Evolutionary conservation across 1,140 invertebrate genomes (phyloP).

Genomic region (Aphidius ervi): DNA sequence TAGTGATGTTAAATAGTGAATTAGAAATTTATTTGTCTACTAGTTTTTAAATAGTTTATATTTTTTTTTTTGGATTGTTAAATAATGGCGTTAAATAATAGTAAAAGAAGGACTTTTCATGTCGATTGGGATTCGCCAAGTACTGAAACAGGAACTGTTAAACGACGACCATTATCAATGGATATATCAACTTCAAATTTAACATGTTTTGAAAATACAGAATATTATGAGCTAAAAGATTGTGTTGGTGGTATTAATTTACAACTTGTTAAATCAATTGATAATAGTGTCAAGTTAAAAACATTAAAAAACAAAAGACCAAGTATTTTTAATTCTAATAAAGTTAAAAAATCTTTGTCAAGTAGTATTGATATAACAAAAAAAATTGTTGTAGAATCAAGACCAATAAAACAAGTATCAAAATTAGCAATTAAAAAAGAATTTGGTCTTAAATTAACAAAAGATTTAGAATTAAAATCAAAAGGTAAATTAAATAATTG

Average conservation of each 20-base stretch:
- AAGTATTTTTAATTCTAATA: background rate
- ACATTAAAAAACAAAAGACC: background rate
- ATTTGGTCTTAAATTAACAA: constrained; percentile 34
- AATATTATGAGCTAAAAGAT: constrained; percentile 33
- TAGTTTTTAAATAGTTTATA: too few relatives aligned
- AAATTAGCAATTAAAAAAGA: constrained; percentile 25
- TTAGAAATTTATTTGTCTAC: too few relatives aligned
- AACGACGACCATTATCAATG: constrained; percentile 56
- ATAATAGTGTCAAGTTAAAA: background rate
- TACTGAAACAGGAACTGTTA: constrained; percentile 63
- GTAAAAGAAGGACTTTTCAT: constrained; percentile 39
- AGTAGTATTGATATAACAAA: constrained; percentile 1
- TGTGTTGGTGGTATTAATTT: constrained; percentile 27
- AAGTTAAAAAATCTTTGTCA: background rate
- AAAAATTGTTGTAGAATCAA: background rate
- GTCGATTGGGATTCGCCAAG: constrained; percentile 68
- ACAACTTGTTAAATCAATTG: constrained; percentile 24
- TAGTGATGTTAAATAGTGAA: constrained; percentile 27
- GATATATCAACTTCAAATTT: constrained; percentile 18
- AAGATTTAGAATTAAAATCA: constrained; percentile 29
- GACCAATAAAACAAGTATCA: constrained; percentile 5
- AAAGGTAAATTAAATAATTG: constrained; percentile 18
- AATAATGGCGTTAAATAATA: background rate
- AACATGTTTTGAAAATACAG: constrained; percentile 30
- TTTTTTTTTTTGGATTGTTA: background rate